Evolutionary conservation across 2,113 vertebrate species (phyloP).

Genomic region (Cathartes aura): DNA sequence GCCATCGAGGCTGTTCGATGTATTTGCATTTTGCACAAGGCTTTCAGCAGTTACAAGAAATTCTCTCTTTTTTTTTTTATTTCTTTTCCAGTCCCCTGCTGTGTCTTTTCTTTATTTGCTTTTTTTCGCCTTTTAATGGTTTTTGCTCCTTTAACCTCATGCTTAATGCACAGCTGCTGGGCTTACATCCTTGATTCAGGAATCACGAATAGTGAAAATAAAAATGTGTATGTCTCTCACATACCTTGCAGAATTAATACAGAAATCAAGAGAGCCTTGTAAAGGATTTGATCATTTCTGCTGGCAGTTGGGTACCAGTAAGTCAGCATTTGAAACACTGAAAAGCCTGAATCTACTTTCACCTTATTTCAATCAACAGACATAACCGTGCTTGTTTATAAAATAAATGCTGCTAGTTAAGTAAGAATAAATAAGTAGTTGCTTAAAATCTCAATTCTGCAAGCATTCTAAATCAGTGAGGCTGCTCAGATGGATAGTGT

Average conservation of each 20-base stretch:
- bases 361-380: neutral
- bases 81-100: rapidly evolving
- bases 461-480: neutral
- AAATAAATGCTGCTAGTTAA: neutral
- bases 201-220: neutral
- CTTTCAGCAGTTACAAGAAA: neutral
- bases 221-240: rapidly evolving
- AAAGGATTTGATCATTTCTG: neutral
- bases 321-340: neutral
- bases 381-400: rapidly evolving
- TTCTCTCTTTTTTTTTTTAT: neutral
- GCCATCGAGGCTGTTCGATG: rapidly evolving
- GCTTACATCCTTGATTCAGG: neutral
- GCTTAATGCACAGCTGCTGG: rapidly evolving
- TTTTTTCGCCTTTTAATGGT: too few species aligned
- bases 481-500: neutral
- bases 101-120: neutral
- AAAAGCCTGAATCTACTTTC: neutral
- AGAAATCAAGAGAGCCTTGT: neutral
- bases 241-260: neutral
- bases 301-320: neutral
- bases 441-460: neutral
- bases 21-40: neutral
- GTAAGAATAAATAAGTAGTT: rapidly evolving
- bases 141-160: neutral